Percentiles rank a stretch among this genome's conserved stretches.
Conservation (phyloP, 2,888 invertebrate species). For the Philonicus albiceps region DNA sequence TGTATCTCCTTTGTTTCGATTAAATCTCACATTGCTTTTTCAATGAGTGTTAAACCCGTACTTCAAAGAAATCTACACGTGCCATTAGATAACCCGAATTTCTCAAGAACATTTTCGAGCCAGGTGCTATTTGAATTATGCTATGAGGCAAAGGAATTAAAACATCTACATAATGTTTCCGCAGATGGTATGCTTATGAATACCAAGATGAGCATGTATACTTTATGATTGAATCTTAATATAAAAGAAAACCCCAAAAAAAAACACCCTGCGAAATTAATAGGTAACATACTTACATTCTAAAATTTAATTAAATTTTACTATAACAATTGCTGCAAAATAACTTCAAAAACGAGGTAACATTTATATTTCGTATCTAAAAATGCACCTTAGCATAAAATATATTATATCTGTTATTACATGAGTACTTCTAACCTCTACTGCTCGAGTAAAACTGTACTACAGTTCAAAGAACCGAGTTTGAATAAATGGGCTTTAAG, state of each 20-base stretch:
- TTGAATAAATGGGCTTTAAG: too few species aligned
- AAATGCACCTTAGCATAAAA: too few species aligned
- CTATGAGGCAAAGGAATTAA: neutral
- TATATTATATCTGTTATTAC: too few species aligned
- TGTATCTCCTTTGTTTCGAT: neutral
- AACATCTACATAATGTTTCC: neutral
- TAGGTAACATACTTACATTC: too few species aligned
- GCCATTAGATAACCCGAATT: neutral
- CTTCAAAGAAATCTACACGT: neutral
- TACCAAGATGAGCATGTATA: neutral
- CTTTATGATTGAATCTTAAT: neutral
- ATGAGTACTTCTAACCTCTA: too few species aligned
- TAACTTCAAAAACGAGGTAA: too few species aligned
- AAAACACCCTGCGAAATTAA: neutral
- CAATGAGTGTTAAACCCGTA: neutral
- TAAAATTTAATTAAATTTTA: too few species aligned
- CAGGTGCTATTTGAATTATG: neutral
- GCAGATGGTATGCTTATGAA: neutral
- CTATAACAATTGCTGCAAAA: too few species aligned
- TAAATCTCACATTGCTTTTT: neutral
- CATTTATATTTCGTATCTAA: too few species aligned
- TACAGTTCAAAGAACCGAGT: too few species aligned
- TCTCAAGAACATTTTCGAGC: neutral
- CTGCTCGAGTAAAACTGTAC: too few species aligned
- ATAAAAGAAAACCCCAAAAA: neutral